Evolutionary conservation across 1,140 invertebrate genomes (phyloP).

Genomic region (Neotoxoptera formosana): DNA sequence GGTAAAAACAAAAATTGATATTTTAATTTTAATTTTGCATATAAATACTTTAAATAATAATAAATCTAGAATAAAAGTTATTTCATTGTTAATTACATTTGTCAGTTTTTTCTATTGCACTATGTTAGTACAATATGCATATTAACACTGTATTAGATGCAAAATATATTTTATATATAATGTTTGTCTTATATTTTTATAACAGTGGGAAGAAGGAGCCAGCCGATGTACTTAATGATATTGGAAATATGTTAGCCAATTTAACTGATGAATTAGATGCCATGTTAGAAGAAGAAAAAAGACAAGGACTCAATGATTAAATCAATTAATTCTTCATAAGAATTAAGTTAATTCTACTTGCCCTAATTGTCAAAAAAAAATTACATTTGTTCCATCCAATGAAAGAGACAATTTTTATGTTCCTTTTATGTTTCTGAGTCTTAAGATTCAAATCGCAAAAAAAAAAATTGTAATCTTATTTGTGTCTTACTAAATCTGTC

Average conservation of each 20-base stretch:
- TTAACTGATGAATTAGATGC: constrained; percentile 92
- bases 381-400: not conserved
- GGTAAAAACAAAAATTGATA: constrained; percentile 15
- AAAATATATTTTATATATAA: not conserved
- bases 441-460: not conserved
- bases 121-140: not conserved
- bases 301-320: constrained; percentile 73
- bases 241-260: constrained; percentile 95
- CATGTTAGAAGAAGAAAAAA: constrained; percentile 91
- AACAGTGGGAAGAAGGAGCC: constrained; percentile 69
- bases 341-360: constrained; percentile 11
- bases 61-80: not conserved
- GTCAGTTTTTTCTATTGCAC: too few relatives aligned
- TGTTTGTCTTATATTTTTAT: constrained; percentile 35
- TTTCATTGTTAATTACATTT: not conserved
- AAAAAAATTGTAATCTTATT: constrained; percentile 6
- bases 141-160: not conserved
- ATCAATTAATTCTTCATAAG: constrained; percentile 61
- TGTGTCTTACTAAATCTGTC: constrained; percentile 21
- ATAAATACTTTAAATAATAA: not conserved
- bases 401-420: constrained; percentile 33
- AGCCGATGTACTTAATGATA: constrained; percentile 92
- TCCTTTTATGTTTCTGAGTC: constrained; percentile 5
- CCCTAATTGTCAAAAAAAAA: not conserved
- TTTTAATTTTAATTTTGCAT: not conserved